Conservation (phyloP, 2,797 vertebrate species). For the Trematocara caparti region DNA sequence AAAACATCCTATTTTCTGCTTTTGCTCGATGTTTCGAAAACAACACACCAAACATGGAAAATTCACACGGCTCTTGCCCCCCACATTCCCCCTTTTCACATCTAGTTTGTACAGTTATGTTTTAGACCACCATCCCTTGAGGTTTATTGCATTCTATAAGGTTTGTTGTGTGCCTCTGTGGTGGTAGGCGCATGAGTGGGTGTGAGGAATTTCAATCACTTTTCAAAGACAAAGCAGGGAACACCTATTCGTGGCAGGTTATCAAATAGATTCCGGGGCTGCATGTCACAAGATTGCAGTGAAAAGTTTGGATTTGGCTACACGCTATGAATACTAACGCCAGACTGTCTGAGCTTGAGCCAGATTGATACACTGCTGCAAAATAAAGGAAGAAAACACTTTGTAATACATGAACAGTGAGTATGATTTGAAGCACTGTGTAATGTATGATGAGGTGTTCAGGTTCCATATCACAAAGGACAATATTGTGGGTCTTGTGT, state of each 20-base stretch:
- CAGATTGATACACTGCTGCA: background rate
- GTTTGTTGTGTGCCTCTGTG: slow-evolving; percentile 21
- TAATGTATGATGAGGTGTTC: background rate
- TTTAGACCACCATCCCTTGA: background rate
- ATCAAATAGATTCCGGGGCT: slow-evolving; percentile 59
- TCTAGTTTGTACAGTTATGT: background rate
- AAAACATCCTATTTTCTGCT: background rate
- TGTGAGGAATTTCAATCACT: slow-evolving; percentile 67
- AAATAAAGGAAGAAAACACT: background rate
- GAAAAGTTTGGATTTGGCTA: slow-evolving; percentile 57
- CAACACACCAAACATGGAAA: background rate
- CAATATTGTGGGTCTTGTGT: background rate
- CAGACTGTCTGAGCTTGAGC: background rate
- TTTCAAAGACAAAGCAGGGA: slow-evolving; percentile 69
- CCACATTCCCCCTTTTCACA: background rate
- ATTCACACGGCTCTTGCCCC: background rate
- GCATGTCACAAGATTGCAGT: slow-evolving; percentile 49
- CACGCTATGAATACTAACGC: slow-evolving; percentile 48
- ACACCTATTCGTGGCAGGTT: slow-evolving; percentile 54
- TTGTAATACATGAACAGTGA: background rate
- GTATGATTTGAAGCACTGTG: background rate
- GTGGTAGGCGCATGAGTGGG: slow-evolving; percentile 38
- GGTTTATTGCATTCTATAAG: slow-evolving; percentile 28
- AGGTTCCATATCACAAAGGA: background rate
- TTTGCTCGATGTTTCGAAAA: background rate